Evolutionary conservation across 1,140 invertebrate genomes (phyloP), one percentile per base, ranked within the genome.

Genomic region (Trichomalopsis sarcophagae): DNA sequence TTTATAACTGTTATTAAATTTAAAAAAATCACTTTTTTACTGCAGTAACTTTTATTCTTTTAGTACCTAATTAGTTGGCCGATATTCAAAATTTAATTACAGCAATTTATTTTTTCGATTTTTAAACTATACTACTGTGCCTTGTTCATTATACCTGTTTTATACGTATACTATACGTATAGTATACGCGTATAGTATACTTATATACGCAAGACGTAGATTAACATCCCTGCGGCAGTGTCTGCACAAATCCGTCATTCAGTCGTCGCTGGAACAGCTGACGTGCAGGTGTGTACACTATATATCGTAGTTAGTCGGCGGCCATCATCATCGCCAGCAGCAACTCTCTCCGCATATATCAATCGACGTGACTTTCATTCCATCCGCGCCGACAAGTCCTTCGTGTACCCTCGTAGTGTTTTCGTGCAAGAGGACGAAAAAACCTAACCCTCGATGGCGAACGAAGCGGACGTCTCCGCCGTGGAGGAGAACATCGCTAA

Each of bases 401-500:
- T 13, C 9, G 33, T 55, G 33, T 68, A 21, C 21, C 23, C 0
- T 5, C 5, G n/a, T 0, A 74, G 7, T 2, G n/a, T 44, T 62
- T 75, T 17, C 2, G 21, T 40, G 5, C 36, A 75, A 21, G 47
- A 17, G 14, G 10, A 50, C 13, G 10, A 50, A 50, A 7, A 14
- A 50, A 4, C 0, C 2, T 50, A 2, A 11, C 11, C 1, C 11
- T 86, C 90, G 92, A 93, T 92, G 92, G 82, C 87, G 66, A 89
- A 90, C 79, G 88, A 89, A 2, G 6, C 55, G 75, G 88, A 92
- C 77, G 88, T 89, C 87, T 89, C 89, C 79, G 86, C 86, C 62
- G 78, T 91, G n/a, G 88, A 86, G n/a, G 88, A 90, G 79, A 89
- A 91, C 83, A 80, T 92, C 40, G 86, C 90, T 9, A 89, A 92